Evolutionary conservation across 1,140 invertebrate species (phyloP).

Genomic region (Uloborus diversus): DNA sequence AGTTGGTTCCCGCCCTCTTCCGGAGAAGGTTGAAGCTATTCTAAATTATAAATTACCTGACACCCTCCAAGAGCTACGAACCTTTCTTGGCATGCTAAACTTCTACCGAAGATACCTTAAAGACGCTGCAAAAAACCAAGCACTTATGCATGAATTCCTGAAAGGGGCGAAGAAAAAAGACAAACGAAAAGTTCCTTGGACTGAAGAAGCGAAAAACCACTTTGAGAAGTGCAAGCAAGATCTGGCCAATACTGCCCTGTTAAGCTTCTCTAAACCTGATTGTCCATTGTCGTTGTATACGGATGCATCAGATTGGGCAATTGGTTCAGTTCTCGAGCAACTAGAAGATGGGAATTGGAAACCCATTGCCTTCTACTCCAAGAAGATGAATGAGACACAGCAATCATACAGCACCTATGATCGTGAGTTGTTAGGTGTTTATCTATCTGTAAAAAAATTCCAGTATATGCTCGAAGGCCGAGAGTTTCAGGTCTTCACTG

Average conservation of each 20-base stretch:
- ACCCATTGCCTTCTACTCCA: constrained; percentile 58
- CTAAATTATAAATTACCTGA: constrained; percentile 61
- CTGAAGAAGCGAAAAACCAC: constrained; percentile 57
- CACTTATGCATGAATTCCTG: constrained; percentile 37
- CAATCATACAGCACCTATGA: constrained; percentile 57
- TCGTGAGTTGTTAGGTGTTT: constrained; percentile 60
- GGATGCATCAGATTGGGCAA: constrained; percentile 53
- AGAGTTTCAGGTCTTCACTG: constrained; percentile 59
- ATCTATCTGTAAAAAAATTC: constrained; percentile 60
- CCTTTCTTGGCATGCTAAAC: constrained; percentile 64
- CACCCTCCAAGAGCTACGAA: constrained; percentile 61
- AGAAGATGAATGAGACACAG: constrained; percentile 50
- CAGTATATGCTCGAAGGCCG: constrained; percentile 61
- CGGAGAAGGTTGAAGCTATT: constrained; percentile 22
- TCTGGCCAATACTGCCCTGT: constrained; percentile 53
- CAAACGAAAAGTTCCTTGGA: constrained; percentile 48
- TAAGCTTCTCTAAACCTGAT: constrained; percentile 9
- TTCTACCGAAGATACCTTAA: constrained; percentile 65
- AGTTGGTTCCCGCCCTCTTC: not conserved
- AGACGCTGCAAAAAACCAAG: constrained; percentile 56
- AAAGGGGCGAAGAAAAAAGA: constrained; percentile 30
- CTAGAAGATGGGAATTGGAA: constrained; percentile 8
- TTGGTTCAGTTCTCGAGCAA: constrained; percentile 58
- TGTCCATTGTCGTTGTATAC: constrained; percentile 48
- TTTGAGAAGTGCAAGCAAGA: constrained; percentile 64